Percentiles rank a stretch among this genome's conserved stretches.
Evolutionary conservation across 2,888 invertebrate species (phyloP).

Genomic region (Acronicta aceris): DNA sequence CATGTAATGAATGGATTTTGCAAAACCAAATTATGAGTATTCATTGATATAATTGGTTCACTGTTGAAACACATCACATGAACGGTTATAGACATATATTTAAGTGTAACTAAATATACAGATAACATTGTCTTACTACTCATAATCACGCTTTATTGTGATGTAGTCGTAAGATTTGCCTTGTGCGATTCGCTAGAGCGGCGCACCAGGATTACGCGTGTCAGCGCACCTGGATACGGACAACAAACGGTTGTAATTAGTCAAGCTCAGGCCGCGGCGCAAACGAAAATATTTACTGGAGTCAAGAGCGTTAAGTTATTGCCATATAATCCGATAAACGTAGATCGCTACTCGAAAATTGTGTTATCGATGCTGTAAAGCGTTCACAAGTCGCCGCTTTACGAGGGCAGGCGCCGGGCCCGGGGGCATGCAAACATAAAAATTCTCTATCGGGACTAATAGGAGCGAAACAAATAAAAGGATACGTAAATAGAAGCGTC

Average conservation of each 20-base stretch:
- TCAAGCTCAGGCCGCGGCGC: conserved; percentile 74
- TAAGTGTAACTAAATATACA: background rate
- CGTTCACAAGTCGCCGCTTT: conserved; percentile 86
- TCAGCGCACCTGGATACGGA: conserved; percentile 80
- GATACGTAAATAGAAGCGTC: conserved; percentile 88
- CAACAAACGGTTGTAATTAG: conserved; percentile 80
- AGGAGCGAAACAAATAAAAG: conserved; percentile 89
- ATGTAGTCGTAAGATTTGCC: conserved; percentile 5
- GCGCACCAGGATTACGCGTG: conserved; percentile 72
- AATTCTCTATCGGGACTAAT: conserved; percentile 89
- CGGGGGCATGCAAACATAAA: conserved; percentile 87
- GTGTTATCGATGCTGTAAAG: conserved; percentile 86
- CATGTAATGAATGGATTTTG: conserved; percentile 27
- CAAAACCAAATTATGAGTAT: conserved; percentile 1
- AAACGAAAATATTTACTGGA: conserved; percentile 83
- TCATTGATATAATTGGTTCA: background rate
- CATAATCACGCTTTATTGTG: background rate
- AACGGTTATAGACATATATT: no score
- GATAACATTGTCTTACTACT: background rate
- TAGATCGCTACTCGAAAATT: conserved; percentile 82
- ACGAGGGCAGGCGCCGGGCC: conserved; percentile 78
- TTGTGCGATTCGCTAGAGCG: conserved; percentile 13
- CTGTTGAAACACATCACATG: no score
- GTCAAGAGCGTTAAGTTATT: conserved; percentile 79
- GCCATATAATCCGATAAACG: conserved; percentile 85